Base-by-base conservation (phyloP, 1,140 invertebrate genomes). In the Latrodectus geometricus region DNA sequence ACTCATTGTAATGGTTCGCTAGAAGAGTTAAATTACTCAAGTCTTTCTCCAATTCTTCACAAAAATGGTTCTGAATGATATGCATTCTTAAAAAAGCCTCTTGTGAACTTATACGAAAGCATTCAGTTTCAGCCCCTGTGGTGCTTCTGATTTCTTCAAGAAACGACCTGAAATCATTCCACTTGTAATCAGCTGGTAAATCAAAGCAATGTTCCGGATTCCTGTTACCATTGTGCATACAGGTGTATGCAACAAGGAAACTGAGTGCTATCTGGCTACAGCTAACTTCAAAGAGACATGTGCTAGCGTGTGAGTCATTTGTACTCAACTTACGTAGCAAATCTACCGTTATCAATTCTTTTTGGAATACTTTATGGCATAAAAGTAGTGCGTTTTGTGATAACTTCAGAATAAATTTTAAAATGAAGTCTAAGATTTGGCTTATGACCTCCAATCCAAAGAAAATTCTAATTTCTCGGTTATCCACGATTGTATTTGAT, bases 341-440 rank as follows among this genome's bases (percentile, higher is more conserved):
- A 8, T 65, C 48, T 9, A 73, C 70, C 5, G 80, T 82, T 9
- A 82, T 35, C 8, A 82, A 73, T 8, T 82, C 80, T 14, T 74
- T 82, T 56, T 82, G 69, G 23, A 82, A 74, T 5, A 69, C 23
- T 9, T 73, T 82, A 17, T 73, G 11, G 9, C 17, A 49, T n/a
- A 82, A 48, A n/a, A 82, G 15, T 20, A 82, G 21, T 61, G 66
- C 80, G 21, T 74, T 73, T 21, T 56, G 20, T 7, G 15, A 11
- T 7, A 82, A n/a, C 9, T 61, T 21, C 9, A 61, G n/a, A 8
- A 73, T 14, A 15, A 73, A 20, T 20, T 56, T 56, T 7, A 49
- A 11, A 2, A 73, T 65, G 8, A 70, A 73, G n/a, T 56, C 11
- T 15, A 11, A 15, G 8, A 20, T 14, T 14, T 73, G 17, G 8